A percentile compares a stretch with the other conserved stretches of the same genome.
Evolutionary conservation across 2,113 vertebrate genomes (phyloP).

Genomic region (Apeltes quadracus): DNA sequence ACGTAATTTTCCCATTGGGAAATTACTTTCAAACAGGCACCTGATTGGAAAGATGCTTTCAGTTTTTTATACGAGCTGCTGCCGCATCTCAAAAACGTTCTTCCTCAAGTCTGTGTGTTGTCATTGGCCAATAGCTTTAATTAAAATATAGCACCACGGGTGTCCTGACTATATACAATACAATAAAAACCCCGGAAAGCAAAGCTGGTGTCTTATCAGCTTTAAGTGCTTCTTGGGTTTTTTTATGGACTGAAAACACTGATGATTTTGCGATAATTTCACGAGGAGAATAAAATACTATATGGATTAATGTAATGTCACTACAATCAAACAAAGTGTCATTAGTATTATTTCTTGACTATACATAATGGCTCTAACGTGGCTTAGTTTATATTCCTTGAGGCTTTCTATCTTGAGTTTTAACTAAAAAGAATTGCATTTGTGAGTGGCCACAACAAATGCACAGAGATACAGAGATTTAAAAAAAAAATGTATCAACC

Average conservation of each 20-base stretch:
- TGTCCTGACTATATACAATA: slow-evolving; percentile 5
- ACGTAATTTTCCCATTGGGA: neutral
- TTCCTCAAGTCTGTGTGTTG: slow-evolving; percentile 1
- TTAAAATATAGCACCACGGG: slow-evolving; percentile 34
- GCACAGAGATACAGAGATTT: too few species aligned
- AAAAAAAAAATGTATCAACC: too few species aligned
- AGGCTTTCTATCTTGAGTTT: too few species aligned
- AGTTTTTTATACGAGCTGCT: neutral
- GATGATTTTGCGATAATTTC: slow-evolving; percentile 27
- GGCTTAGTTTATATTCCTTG: slow-evolving; percentile 14
- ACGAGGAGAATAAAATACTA: slow-evolving; percentile 27
- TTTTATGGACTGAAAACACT: slow-evolving; percentile 17
- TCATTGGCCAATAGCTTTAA: slow-evolving; percentile 43
- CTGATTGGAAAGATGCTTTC: slow-evolving; percentile 10
- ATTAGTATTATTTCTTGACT: slow-evolving; percentile 12
- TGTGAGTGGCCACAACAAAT: too few species aligned
- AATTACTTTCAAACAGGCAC: slow-evolving; percentile 11
- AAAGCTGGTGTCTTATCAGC: slow-evolving; percentile 42
- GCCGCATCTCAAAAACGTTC: neutral
- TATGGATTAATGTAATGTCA: slow-evolving; percentile 33
- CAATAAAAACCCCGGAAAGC: slow-evolving; percentile 32
- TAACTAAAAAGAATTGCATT: too few species aligned
- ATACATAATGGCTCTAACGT: neutral
- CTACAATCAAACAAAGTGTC: slow-evolving; percentile 30
- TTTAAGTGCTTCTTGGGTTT: slow-evolving; percentile 33